phyloP scores from a whole-genome alignment of 92 coral and sea anemone species.

The Parazoanthus darwini region DNA sequence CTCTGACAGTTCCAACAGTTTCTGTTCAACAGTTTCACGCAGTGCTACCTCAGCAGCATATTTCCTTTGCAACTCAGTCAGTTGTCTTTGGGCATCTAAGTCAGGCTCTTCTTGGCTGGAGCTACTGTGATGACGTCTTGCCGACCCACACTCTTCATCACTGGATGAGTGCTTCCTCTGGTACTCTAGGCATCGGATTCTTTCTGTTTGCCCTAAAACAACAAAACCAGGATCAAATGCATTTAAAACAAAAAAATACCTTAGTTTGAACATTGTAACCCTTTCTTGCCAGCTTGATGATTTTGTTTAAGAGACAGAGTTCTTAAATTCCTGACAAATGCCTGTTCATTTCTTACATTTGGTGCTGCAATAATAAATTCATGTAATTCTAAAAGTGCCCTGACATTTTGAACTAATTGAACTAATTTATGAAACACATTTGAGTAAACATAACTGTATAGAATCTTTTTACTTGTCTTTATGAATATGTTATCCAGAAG shows the following conservation, averaged over 20 bases:
- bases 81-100: conserved; percentile 4
- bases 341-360: no score
- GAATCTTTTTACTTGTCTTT: no score
- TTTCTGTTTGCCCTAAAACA: conserved; percentile 56
- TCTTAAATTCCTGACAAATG: no score
- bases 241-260: not conserved
- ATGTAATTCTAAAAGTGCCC: no score
- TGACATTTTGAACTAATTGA: no score
- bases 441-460: no score
- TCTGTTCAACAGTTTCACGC: conserved; percentile 34
- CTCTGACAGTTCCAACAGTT: conserved; percentile 10
- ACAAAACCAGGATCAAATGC: not conserved
- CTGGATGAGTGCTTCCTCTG: conserved; percentile 42
- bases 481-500: no score
- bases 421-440: no score
- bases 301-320: no score
- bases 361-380: no score
- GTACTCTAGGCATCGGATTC: conserved; percentile 51
- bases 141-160: conserved; percentile 20
- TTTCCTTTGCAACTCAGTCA: conserved; percentile 50
- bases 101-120: conserved; percentile 27
- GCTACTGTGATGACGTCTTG: conserved; percentile 39
- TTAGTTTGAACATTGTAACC: not conserved
- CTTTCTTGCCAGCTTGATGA: not conserved
- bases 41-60: conserved; percentile 44